A percentile compares a stretch with the other conserved stretches of the same genome.
Conservation (phyloP, 1,140 invertebrate species). For the Zaprionus nigranus region DNA sequence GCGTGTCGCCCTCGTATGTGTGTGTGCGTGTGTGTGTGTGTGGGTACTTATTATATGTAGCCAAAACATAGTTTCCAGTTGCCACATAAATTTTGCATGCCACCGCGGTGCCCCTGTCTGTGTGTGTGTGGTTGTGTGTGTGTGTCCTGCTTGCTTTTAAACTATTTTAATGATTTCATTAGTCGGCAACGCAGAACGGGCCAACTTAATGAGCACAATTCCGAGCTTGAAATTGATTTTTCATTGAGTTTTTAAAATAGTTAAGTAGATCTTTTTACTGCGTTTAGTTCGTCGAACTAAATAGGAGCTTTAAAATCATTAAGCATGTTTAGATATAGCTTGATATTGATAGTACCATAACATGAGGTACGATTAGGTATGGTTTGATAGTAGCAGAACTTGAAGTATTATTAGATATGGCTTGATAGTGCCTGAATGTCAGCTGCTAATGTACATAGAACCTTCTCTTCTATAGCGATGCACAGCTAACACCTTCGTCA, state of each 20-base stretch:
- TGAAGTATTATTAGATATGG: too few species aligned
- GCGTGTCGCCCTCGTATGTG: background rate
- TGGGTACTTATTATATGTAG: constrained; percentile 55
- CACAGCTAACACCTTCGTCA: constrained; percentile 1
- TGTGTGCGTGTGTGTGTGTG: constrained; percentile 36
- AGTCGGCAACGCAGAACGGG: constrained; percentile 43
- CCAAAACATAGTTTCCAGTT: constrained; percentile 75
- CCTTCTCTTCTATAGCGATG: background rate
- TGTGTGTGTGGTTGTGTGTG: constrained; percentile 17
- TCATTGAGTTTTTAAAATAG: constrained; percentile 4
- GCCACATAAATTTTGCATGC: constrained; percentile 78
- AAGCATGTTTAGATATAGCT: background rate
- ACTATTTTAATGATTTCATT: constrained; percentile 81
- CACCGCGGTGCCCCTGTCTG: constrained; percentile 17
- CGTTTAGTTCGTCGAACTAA: background rate
- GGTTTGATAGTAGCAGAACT: too few species aligned
- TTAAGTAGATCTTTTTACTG: background rate
- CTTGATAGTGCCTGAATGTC: background rate
- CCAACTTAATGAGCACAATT: constrained; percentile 59
- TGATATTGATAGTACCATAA: background rate
- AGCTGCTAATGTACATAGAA: background rate
- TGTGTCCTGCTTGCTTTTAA: constrained; percentile 57
- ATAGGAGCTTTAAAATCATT: background rate
- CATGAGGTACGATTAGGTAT: background rate
- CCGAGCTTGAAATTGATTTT: constrained; percentile 58